phyloP scores from a whole-genome alignment of 2,797 vertebrate species.

The Acipenser oxyrinchus region DNA sequence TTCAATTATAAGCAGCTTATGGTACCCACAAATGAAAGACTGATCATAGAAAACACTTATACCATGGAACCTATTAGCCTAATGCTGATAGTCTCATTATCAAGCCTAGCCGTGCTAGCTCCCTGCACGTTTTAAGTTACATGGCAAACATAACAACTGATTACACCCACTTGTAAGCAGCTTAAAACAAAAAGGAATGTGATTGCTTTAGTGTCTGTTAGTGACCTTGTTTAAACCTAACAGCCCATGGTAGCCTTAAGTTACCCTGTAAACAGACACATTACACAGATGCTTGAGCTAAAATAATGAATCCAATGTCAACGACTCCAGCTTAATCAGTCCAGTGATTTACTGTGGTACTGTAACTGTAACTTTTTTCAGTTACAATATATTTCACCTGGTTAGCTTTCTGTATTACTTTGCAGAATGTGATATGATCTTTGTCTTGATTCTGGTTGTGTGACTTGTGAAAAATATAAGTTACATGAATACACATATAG shows the following conservation, averaged over 20 bases:
- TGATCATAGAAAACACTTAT: slow-evolving; percentile 1
- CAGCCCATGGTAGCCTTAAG: neutral
- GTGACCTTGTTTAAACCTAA: neutral
- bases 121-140: neutral
- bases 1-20: slow-evolving; percentile 1
- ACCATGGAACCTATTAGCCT: neutral
- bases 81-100: neutral
- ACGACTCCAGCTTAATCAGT: neutral
- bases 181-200: slow-evolving; percentile 30
- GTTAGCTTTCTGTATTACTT: neutral
- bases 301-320: neutral
- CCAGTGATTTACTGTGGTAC: neutral
- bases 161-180: slow-evolving; percentile 10
- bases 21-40: neutral
- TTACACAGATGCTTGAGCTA: neutral
- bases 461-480: too few relatives aligned
- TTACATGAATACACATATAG: too few relatives aligned
- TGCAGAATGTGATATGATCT: neutral
- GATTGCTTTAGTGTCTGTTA: neutral
- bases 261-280: neutral
- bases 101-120: neutral
- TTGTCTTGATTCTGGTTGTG: slow-evolving; percentile 3
- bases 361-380: neutral
- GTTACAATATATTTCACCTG: neutral
- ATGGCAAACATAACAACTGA: neutral